Conservation (phyloP, 2,888 invertebrate species). For the Criorhina ranunculi region DNA sequence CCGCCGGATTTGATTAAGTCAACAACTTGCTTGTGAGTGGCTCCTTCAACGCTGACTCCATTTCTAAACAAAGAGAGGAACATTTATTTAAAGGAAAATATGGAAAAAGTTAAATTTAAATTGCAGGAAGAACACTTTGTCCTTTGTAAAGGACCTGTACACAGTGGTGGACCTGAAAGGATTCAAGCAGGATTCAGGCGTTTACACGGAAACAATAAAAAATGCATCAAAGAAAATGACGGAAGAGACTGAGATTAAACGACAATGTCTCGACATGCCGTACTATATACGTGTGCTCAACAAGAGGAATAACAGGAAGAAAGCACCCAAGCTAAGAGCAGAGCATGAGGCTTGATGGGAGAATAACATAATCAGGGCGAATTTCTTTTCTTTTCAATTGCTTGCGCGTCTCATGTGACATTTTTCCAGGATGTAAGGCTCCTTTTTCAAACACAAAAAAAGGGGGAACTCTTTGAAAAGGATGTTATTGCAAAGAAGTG, state of each 20-base stretch:
- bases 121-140: conserved; percentile 37
- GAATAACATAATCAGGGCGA: conserved; percentile 50
- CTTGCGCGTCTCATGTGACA: conserved; percentile 17
- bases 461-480: conserved; percentile 29
- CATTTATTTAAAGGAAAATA: conserved; percentile 25
- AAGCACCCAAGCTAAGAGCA: conserved; percentile 5
- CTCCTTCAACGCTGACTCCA: conserved; percentile 98
- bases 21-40: conserved; percentile 99
- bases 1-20: conserved; percentile 99
- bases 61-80: conserved; percentile 88
- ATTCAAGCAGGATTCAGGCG: conserved; percentile 35
- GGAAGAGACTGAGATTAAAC: conserved; percentile 54
- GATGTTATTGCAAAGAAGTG: conserved; percentile 56
- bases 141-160: conserved; percentile 13
- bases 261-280: conserved; percentile 38
- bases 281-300: not conserved
- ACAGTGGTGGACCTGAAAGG: not conserved
- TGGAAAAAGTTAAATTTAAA: conserved; percentile 59
- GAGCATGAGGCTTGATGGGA: not conserved
- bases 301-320: conserved; percentile 14
- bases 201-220: conserved; percentile 60
- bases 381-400: conserved; percentile 48
- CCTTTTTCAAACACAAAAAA: conserved; percentile 9
- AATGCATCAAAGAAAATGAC: conserved; percentile 46
- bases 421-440: conserved; percentile 5